These are phyloP conservation scores for Sapayoa aenigma DNA, from an alignment of 2,113 vertebrate genomes.

Conservation along the genomic window DNA sequence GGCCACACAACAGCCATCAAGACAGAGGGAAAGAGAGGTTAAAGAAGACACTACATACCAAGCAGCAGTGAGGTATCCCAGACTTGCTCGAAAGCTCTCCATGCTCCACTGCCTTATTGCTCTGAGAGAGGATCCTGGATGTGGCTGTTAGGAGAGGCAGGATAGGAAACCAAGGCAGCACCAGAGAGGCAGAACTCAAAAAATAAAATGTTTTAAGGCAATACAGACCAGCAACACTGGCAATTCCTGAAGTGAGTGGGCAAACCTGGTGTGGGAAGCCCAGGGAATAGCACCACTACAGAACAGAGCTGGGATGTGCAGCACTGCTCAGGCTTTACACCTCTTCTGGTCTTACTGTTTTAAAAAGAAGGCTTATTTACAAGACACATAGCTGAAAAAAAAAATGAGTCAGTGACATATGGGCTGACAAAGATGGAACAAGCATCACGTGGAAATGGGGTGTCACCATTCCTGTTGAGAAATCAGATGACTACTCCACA, in stretches of 20 bases:
- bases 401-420: constrained; percentile 28
- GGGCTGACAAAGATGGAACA: not conserved
- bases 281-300: accelerated
- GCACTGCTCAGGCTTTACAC: not conserved
- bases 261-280: not conserved
- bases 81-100: not conserved
- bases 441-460: not conserved
- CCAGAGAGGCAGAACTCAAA: not conserved
- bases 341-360: not conserved
- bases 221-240: not conserved
- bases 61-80: not conserved
- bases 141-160: not conserved
- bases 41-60: constrained; percentile 50
- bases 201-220: not conserved
- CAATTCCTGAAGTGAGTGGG: not conserved
- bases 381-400: not conserved
- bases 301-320: not conserved
- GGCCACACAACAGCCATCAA: not conserved
- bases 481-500: constrained; percentile 1
- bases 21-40: not conserved
- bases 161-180: not conserved
- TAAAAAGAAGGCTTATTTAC: not conserved
- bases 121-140: not conserved
- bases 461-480: not conserved
- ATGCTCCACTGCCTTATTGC: not conserved